phyloP scores from a whole-genome alignment of 1,140 invertebrate species.

The Brachionus rotundiformis region DNA sequence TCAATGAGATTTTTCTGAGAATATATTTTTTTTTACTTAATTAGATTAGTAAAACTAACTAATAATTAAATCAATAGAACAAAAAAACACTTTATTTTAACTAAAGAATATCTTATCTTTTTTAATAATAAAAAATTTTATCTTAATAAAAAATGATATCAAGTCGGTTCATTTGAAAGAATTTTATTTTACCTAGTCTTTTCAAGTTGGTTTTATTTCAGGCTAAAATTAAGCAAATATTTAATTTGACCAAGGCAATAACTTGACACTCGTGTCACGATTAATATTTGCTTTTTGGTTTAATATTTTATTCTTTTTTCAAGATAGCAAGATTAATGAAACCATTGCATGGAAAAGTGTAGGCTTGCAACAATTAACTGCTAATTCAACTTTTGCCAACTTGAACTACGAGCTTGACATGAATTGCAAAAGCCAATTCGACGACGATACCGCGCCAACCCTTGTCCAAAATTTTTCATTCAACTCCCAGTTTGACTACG shows the following conservation, averaged over 20 bases:
- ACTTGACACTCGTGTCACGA: conserved; percentile 9
- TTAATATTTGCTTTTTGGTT: conserved; percentile 17
- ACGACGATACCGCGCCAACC: neutral
- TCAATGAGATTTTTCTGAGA: too few relatives aligned
- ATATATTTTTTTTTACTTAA: too few relatives aligned
- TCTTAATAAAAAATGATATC: too few relatives aligned
- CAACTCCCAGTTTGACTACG: neutral
- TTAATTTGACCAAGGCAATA: conserved; percentile 16
- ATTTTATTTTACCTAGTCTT: neutral
- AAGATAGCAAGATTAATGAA: neutral
- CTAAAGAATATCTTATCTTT: neutral
- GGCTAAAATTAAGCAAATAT: neutral
- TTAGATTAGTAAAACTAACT: too few relatives aligned
- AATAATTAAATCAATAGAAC: too few relatives aligned
- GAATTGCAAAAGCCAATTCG: neutral
- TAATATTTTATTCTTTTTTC: neutral
- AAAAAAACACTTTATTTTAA: too few relatives aligned
- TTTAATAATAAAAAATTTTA: neutral
- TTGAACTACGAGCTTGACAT: conserved; percentile 14
- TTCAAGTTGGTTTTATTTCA: neutral
- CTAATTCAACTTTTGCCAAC: neutral
- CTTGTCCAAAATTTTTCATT: neutral
- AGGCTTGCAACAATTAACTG: neutral
- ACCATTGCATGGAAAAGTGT: conserved; percentile 14
- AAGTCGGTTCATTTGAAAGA: neutral